Evolutionary conservation across 2,888 invertebrate species (phyloP), one percentile per base, ranked within the genome.

Genomic region (Acheta domesticus): DNA sequence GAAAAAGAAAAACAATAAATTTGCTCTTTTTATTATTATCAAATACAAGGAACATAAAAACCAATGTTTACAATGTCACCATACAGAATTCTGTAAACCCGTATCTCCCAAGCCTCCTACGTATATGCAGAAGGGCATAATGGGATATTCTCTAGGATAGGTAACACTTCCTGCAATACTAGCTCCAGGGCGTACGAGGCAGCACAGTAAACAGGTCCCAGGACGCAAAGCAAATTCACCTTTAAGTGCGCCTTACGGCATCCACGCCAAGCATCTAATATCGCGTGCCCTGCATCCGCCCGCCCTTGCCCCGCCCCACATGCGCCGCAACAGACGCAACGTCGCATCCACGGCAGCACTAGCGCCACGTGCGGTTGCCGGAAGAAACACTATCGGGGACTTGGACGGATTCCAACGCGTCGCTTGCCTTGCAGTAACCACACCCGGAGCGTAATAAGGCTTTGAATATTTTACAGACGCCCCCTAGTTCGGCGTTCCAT

Each of bases 401-500:
- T n/a, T 62, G 62, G 62, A 62, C 14, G 62, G 62, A 62, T 62
- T 62, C 62, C 62, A 62, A 11, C 14, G 62, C 62, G 62, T n/a
- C 62, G n/a, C n/a, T 62, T 62, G 11, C 62, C 12, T 36, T 14
- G 62, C 62, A 62, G 16, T 62, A 62, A 62, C 62, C 62, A 62
- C 62, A 11, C 62, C 62, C 14, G 62, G 62, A 14, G 16, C 62
- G 62, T 62, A 62, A 62, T 62, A 62, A 62, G 62, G 62, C 62
- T 62, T 62, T 62, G 62, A 62, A 62, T 62, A 62, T 62, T 62
- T 62, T 62, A 62, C 62, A 62, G 62, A 62, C n/a, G 62, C 16
- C 62, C 62, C 62, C 62, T 62, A 62, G 62, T 62, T 62, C n/a
- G 62, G 62, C 62, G 62, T 62, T 62, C 62, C 62, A 62, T 62